Evolutionary conservation across 2,888 invertebrate species (phyloP).

Genomic region (Dolichopus griseipennis): DNA sequence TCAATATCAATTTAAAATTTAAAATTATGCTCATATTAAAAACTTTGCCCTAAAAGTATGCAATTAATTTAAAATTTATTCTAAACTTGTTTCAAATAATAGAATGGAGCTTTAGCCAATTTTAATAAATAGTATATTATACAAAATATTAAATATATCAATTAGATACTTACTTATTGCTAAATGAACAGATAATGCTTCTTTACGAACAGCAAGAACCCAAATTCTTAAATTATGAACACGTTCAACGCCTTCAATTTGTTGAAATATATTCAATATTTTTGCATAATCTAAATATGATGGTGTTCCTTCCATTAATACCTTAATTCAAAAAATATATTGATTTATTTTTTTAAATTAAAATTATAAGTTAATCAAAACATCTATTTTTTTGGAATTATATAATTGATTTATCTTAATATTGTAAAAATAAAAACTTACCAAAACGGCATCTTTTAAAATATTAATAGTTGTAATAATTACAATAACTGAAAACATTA

Average conservation of each 20-base stretch:
- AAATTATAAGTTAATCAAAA: constrained; percentile 8
- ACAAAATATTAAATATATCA: too few relatives aligned
- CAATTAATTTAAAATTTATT: too few relatives aligned
- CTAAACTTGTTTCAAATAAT: too few relatives aligned
- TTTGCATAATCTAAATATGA: constrained; percentile 65
- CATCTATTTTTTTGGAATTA: too few relatives aligned
- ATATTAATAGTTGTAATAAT: constrained; percentile 87
- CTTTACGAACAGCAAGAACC: constrained; percentile 94
- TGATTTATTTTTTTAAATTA: too few relatives aligned
- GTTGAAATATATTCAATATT: constrained; percentile 76
- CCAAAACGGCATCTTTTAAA: constrained; percentile 82
- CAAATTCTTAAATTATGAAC: constrained; percentile 96
- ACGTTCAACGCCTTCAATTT: constrained; percentile 80
- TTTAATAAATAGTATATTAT: too few relatives aligned
- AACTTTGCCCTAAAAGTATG: too few relatives aligned
- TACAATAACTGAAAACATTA: constrained; percentile 88
- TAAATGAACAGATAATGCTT: constrained; percentile 92
- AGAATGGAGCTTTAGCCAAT: too few relatives aligned
- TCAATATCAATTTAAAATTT: too few relatives aligned
- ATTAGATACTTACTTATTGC: constrained; percentile 67
- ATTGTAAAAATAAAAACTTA: constrained; percentile 26
- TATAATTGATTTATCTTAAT: too few relatives aligned
- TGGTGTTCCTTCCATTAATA: constrained; percentile 88
- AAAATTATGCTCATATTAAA: too few relatives aligned
- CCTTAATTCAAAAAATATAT: constrained; percentile 27